These are phyloP conservation scores for Epiblema foenella DNA, from an alignment of 2,888 invertebrate genomes.

Conservation along the genomic window DNA sequence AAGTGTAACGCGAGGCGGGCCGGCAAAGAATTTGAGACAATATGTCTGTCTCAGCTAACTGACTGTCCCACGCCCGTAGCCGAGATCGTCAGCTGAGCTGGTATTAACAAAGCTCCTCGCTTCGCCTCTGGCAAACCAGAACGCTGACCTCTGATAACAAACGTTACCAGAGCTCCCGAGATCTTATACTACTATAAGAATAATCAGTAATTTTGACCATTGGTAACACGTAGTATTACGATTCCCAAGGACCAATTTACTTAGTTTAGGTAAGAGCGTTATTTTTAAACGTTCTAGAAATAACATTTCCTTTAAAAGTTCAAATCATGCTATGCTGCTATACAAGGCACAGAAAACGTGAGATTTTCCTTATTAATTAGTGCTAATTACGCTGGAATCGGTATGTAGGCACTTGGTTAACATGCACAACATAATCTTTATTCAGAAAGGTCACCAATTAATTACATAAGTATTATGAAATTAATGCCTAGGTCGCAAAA, in stretches of 20 bases:
- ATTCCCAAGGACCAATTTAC: too few relatives aligned
- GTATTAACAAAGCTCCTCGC: not conserved
- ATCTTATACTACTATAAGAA: too few relatives aligned
- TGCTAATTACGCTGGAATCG: not conserved
- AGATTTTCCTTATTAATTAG: slow-evolving; percentile 8
- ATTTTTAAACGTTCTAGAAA: slow-evolving; percentile 50
- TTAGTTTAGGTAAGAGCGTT: too few relatives aligned
- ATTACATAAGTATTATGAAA: slow-evolving; percentile 23
- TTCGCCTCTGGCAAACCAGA: not conserved
- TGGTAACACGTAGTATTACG: too few relatives aligned
- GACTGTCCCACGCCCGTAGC: slow-evolving; percentile 61
- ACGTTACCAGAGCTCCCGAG: too few relatives aligned
- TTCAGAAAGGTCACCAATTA: slow-evolving; percentile 3
- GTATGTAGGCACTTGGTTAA: not conserved
- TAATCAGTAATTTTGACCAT: too few relatives aligned
- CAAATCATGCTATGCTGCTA: not conserved
- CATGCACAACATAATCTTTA: not conserved
- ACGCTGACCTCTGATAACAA: not conserved
- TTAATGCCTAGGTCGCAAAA: not conserved
- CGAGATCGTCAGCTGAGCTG: slow-evolving; percentile 60
- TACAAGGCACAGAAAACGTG: not conserved
- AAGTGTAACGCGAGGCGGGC: slow-evolving; percentile 67
- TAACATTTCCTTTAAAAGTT: not conserved
- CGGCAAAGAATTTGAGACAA: slow-evolving; percentile 34
- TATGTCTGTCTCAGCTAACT: slow-evolving; percentile 43